phyloP scores from a whole-genome alignment of 2,888 invertebrate species.

The Zeuzera pyrina region DNA sequence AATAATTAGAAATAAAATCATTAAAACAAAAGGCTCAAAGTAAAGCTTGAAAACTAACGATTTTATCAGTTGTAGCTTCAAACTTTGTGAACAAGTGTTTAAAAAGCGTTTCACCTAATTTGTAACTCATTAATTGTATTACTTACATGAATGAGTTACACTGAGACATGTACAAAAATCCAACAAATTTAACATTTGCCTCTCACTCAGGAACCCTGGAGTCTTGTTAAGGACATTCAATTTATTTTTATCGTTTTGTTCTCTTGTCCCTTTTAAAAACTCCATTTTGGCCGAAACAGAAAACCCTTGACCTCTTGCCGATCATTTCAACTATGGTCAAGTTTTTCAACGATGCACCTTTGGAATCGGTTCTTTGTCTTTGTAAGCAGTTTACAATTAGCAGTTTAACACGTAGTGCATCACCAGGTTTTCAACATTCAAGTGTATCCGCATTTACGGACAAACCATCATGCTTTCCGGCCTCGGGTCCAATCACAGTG shows the following conservation, averaged over 20 bases:
- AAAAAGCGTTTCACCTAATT: constrained; percentile 25
- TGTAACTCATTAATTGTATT: constrained; percentile 60
- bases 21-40: too few species aligned
- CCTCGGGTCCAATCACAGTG: constrained; percentile 68
- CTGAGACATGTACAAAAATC: constrained; percentile 45
- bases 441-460: constrained; percentile 66
- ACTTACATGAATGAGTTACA: constrained; percentile 71
- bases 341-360: constrained; percentile 71
- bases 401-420: constrained; percentile 46
- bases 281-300: constrained; percentile 69
- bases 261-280: constrained; percentile 52
- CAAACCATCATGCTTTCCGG: constrained; percentile 72
- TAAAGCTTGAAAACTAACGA: too few species aligned
- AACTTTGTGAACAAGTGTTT: constrained; percentile 17
- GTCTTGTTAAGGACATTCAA: constrained; percentile 56
- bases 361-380: constrained; percentile 24
- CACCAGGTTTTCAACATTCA: constrained; percentile 71
- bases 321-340: constrained; percentile 62
- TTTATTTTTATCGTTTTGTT: constrained; percentile 8
- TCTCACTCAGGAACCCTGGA: constrained; percentile 71
- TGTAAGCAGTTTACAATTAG: constrained; percentile 20
- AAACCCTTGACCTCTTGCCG: constrained; percentile 70
- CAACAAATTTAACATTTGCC: constrained; percentile 48
- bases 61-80: too few species aligned
- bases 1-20: constrained; percentile 2